Base-by-base conservation (phyloP, 2,888 invertebrate species). In the Endotricha flammealis region DNA sequence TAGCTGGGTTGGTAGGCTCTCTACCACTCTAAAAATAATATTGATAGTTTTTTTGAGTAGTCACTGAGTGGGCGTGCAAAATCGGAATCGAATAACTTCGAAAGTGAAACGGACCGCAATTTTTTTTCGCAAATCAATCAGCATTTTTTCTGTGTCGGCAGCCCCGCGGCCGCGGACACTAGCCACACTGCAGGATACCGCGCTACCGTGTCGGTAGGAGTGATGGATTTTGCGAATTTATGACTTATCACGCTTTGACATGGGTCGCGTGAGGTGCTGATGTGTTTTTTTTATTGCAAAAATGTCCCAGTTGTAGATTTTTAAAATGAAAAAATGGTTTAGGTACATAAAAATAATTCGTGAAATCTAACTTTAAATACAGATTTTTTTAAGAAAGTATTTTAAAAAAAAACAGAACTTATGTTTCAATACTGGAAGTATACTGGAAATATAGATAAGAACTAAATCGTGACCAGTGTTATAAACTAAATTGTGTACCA, bases 11-110 rank as follows among this genome's bases (percentile, higher is more conserved):
- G n/a, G n/a, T n/a, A n/a, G n/a, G n/a, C n/a, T n/a, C n/a, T n/a
- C n/a, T n/a, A n/a, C 23, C 23, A n/a, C 4, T 6, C 23, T 23
- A 23, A n/a, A 4, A 23, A 7, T 6, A n/a, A n/a, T 23, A 3
- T n/a, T 6, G 23, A n/a, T 23, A n/a, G 29, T 43, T 43, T 34
- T 38, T 36, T 33, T 32, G 30, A 33, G 22, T 25, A 29, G 34
- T 35, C n/a, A n/a, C 52, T 64, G 72, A 79, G 78, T 77, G 61
- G 79, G 79, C 80, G 80, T 79, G 76, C 66, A 59, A 70, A 77
- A 79, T 82, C 54, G 41, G 58, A 55, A 56, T 52, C 58, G 52
- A 60, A 55, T 56, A 50, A 42, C 46, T 44, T 46, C 54, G 75
- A 79, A 78, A 80, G 75, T 68, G 67, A 75, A 64, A 64, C 60